Evolutionary conservation across 2,888 invertebrate species (phyloP), one percentile per base, ranked within the genome.

Genomic region (Nephrocerus scutellatus): DNA sequence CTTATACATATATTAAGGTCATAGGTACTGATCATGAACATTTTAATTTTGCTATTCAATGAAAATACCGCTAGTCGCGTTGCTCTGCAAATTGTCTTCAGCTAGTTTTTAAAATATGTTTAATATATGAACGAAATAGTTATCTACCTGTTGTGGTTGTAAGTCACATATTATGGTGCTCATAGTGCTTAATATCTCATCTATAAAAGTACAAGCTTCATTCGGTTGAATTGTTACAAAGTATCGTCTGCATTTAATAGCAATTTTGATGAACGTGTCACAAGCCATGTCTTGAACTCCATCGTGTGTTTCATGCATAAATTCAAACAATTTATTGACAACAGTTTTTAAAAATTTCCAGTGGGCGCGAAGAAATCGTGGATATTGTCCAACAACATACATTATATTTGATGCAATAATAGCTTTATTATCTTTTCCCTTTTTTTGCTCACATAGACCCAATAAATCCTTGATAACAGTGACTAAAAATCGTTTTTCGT

Each of bases 201-300:
- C 96, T 63, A 99, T 95, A 68, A 99, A 99, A 33, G 98, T 96
- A 73, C 89, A 84, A 24, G 84, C 82, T 72, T 98, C 98, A 26
- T 96, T 96, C 47, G 88, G 83, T 74, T 98, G 97, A 28, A 89
- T 80, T 46, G 87, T 91, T 14, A 97, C 95, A 74, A 99, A 99
- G 72, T 98, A 97, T 55, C 96, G 78, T 48, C 93, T 79, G 72
- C 98, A 99, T 71, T 98, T 99, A 57, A 93, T 77, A 20, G 98
- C 93, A 61, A 99, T 99, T 73, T 99, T 99, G 54, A 99, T 98
- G 67, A 99, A 99, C 25, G 98, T 99, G 72, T 99, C 98, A 74
- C 98, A 99, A 44, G 98, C 98, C 98, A 99, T 99, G 62, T 98
- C 98, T 71, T 98, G 97, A 19, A 99, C 98, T 57, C 98, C 98